These are phyloP conservation scores for Tachystola acroxantha DNA, from an alignment of 2,888 invertebrate species.

Conservation along the genomic window DNA sequence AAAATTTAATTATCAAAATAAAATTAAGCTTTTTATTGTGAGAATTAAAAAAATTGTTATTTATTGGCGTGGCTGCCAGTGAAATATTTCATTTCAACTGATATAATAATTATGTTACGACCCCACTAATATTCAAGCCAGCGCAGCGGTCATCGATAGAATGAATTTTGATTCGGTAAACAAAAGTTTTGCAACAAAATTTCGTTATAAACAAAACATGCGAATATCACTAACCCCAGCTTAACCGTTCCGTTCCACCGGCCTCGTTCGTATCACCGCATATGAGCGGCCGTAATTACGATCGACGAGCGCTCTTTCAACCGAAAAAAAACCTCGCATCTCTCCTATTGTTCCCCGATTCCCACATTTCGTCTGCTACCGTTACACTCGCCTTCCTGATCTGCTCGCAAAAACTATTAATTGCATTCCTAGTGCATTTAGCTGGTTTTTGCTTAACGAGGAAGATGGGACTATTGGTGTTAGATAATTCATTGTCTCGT, in stretches of 20 bases:
- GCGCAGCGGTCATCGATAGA: too few relatives aligned
- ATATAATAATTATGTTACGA: too few relatives aligned
- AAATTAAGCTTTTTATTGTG: too few relatives aligned
- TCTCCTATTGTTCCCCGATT: constrained; percentile 66
- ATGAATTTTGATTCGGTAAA: too few relatives aligned
- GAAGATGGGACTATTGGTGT: constrained; percentile 8
- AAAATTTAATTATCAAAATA: too few relatives aligned
- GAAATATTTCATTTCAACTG: too few relatives aligned
- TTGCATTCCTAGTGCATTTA: constrained; percentile 56
- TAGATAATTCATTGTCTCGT: constrained; percentile 15
- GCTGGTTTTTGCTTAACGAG: constrained; percentile 8
- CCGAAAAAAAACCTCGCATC: constrained; percentile 65
- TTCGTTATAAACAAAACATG: too few relatives aligned
- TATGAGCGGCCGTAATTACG: constrained; percentile 63
- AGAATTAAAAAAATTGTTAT: too few relatives aligned
- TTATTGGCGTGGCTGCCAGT: too few relatives aligned
- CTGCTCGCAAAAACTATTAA: constrained; percentile 66
- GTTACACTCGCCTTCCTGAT: constrained; percentile 71
- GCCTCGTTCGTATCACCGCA: constrained; percentile 42
- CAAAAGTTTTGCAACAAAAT: too few relatives aligned
- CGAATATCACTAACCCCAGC: too few relatives aligned
- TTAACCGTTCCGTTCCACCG: constrained; percentile 22
- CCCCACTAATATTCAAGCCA: too few relatives aligned
- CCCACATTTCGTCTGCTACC: constrained; percentile 74
- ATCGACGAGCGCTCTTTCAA: constrained; percentile 69